Evolutionary conservation across 2,797 vertebrate species (phyloP).

Genomic region (Toxotes lorentzi): DNA sequence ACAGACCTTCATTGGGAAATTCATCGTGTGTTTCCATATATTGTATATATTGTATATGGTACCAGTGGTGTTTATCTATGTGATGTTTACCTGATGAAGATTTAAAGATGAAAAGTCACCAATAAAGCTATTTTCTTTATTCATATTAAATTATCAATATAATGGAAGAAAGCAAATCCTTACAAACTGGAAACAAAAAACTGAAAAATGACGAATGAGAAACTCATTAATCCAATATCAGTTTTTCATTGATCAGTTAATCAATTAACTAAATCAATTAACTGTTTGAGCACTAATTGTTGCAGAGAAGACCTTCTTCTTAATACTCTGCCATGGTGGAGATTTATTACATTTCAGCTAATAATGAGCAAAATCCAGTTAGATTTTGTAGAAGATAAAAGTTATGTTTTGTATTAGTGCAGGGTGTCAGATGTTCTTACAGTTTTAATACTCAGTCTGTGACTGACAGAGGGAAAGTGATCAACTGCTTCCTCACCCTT

Average conservation of each 20-base stretch:
- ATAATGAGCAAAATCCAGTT: background rate
- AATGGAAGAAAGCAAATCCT: background rate
- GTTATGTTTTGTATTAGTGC: background rate
- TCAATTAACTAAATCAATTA: background rate
- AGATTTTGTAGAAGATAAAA: background rate
- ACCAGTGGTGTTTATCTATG: background rate
- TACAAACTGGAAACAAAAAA: background rate
- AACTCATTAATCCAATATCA: too few relatives aligned
- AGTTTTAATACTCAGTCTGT: constrained; percentile 3
- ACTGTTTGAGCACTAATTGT: too few relatives aligned
- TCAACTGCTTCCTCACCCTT: constrained; percentile 7
- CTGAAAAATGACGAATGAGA: background rate
- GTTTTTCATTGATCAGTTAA: background rate
- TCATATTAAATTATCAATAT: background rate
- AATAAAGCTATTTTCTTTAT: background rate
- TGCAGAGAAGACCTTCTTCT: background rate
- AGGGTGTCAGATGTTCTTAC: background rate
- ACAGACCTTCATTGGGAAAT: background rate
- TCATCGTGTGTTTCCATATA: too few relatives aligned
- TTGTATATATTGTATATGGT: background rate
- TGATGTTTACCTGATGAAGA: background rate
- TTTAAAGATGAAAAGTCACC: background rate
- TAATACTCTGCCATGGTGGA: background rate
- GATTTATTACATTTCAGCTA: background rate
- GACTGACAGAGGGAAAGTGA: background rate